phyloP scores from a whole-genome alignment of 2,797 vertebrate species.

The Glossophaga mutica region DNA sequence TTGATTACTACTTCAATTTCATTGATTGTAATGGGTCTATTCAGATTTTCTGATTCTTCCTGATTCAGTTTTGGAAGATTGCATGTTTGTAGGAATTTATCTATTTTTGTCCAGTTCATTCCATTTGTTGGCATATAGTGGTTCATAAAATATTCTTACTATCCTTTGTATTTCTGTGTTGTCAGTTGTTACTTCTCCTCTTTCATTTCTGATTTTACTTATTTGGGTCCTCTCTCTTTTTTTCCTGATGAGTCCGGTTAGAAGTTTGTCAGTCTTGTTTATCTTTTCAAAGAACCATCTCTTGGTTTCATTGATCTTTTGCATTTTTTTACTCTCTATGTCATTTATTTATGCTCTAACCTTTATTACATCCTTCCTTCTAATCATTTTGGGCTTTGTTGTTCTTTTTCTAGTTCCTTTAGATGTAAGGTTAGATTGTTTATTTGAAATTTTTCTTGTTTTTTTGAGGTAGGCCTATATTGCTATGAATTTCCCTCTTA shows the following conservation, averaged over 20 bases:
- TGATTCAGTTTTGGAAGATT: background rate
- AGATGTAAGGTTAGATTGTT: background rate
- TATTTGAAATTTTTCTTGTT: background rate
- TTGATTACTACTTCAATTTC: too few relatives aligned
- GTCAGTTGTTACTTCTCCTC: too few relatives aligned
- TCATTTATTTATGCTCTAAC: background rate
- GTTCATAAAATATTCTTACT: too few relatives aligned
- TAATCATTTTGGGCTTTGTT: background rate
- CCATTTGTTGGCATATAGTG: background rate
- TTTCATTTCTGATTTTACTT: too few relatives aligned
- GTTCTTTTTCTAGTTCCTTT: background rate
- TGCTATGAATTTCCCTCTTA: background rate
- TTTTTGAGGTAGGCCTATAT: background rate
- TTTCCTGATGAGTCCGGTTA: too few relatives aligned
- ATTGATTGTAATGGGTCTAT: background rate
- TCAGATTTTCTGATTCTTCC: background rate
- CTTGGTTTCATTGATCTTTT: background rate
- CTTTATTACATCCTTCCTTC: background rate
- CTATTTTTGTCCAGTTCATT: background rate
- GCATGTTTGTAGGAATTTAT: background rate
- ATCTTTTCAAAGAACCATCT: background rate
- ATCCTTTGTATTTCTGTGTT: too few relatives aligned
- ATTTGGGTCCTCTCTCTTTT: too few relatives aligned
- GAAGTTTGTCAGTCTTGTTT: too few relatives aligned
- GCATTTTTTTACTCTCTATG: background rate